These are phyloP conservation scores for Saccostrea echinata DNA, from an alignment of 1,140 invertebrate genomes.

Conservation along the genomic window DNA sequence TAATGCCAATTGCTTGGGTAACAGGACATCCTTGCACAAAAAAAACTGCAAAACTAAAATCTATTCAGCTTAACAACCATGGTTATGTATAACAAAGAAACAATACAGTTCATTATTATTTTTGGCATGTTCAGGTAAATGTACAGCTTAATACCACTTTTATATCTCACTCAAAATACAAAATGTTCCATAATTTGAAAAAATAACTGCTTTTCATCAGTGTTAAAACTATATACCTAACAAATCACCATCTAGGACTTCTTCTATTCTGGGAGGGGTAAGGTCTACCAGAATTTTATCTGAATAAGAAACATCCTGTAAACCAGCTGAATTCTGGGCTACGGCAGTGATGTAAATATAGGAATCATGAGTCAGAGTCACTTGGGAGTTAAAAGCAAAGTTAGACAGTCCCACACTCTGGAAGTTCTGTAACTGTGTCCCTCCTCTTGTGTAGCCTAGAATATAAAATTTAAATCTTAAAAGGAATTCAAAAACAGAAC, in stretches of 20 bases:
- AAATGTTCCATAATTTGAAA: too few species aligned
- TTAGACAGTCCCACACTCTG: constrained; percentile 56
- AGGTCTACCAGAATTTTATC: constrained; percentile 59
- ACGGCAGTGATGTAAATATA: constrained; percentile 60
- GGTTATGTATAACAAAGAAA: too few species aligned
- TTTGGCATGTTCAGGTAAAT: too few species aligned
- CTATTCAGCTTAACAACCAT: too few species aligned
- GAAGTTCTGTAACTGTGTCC: constrained; percentile 60
- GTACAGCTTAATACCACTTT: too few species aligned
- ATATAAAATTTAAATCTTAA: background rate
- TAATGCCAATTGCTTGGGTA: too few species aligned
- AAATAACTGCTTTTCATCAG: too few species aligned
- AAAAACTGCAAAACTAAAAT: too few species aligned
- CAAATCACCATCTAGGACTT: constrained; percentile 56
- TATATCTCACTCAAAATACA: too few species aligned
- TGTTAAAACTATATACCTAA: background rate
- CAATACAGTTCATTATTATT: too few species aligned
- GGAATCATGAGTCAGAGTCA: constrained; percentile 54
- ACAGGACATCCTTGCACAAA: too few species aligned
- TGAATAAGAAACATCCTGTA: constrained; percentile 53
- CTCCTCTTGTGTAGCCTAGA: constrained; percentile 59
- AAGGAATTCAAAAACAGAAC: background rate
- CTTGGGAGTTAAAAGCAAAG: constrained; percentile 48
- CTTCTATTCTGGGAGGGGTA: constrained; percentile 57
- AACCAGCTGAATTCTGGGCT: constrained; percentile 62